These are phyloP conservation scores for Catharus minimus DNA, from an alignment of 2,113 vertebrate species.

Conservation along the genomic window DNA sequence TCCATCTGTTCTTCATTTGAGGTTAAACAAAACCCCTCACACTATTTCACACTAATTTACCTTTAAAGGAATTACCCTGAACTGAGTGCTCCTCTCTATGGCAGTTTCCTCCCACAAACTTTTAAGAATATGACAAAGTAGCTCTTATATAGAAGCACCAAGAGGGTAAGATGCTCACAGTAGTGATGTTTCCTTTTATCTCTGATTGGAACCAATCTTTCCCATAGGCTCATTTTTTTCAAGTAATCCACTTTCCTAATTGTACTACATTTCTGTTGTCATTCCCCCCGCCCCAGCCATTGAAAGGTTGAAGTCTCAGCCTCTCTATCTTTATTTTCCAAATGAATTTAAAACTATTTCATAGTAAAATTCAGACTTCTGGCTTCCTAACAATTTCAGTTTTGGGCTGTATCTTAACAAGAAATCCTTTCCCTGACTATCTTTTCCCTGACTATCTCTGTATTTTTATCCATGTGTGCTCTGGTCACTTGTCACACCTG, in stretches of 20 bases:
- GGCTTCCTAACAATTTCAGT: background rate
- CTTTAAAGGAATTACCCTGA: background rate
- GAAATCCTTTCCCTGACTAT: background rate
- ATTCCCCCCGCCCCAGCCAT: background rate
- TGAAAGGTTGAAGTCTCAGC: background rate
- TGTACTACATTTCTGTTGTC: background rate
- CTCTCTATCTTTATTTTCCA: background rate
- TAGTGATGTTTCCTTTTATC: background rate
- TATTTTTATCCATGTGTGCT: background rate
- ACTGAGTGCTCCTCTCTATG: background rate
- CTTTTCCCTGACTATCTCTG: background rate
- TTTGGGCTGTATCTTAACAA: background rate
- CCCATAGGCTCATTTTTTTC: background rate
- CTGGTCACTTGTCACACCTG: background rate
- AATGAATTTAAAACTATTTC: background rate
- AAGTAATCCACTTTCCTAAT: background rate
- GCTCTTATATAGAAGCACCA: background rate
- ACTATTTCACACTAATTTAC: background rate
- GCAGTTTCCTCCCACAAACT: background rate
- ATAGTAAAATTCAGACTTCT: background rate
- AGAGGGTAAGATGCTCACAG: background rate
- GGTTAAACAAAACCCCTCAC: background rate
- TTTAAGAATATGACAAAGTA: background rate
- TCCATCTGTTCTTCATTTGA: background rate
- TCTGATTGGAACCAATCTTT: background rate